Conservation (phyloP, 1,140 invertebrate genomes). For the Zaprionus taronus region DNA sequence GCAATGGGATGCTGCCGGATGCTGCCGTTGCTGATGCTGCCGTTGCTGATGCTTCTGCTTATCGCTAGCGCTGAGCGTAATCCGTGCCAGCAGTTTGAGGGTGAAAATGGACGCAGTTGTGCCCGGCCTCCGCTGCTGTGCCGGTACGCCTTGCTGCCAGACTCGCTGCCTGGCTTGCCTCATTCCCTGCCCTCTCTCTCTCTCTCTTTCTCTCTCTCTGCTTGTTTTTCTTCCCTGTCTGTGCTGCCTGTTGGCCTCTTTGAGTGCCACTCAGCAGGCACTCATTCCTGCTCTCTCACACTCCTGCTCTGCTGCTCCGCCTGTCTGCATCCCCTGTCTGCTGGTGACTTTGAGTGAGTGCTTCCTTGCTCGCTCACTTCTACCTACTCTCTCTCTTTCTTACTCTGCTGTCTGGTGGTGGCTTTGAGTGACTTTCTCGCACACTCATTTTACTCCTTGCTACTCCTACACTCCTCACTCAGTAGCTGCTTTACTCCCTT, state of each 20-base stretch:
- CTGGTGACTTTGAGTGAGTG: slow-evolving; percentile 35
- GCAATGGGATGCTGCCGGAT: slow-evolving; percentile 25
- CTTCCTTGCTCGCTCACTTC: neutral
- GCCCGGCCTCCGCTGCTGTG: too few relatives aligned
- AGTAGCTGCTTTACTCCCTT: neutral
- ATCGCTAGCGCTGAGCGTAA: slow-evolving; percentile 67
- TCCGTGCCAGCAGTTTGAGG: slow-evolving; percentile 54
- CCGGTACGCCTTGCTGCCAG: too few relatives aligned
- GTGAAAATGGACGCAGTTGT: neutral
- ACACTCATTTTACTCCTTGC: slow-evolving; percentile 24
- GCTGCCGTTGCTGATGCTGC: slow-evolving; percentile 29
- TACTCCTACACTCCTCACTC: neutral
- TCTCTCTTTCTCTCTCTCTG: too few relatives aligned
- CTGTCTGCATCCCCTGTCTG: neutral
- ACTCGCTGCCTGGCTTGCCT: too few relatives aligned
- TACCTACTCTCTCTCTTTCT: too few relatives aligned
- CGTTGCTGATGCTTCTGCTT: slow-evolving; percentile 43
- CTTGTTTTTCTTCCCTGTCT: too few relatives aligned
- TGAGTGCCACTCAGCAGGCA: too few relatives aligned
- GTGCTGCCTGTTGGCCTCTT: too few relatives aligned
- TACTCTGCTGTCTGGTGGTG: slow-evolving; percentile 18
- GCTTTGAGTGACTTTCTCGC: slow-evolving; percentile 49
- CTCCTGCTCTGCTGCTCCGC: too few relatives aligned
- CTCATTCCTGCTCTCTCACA: too few relatives aligned
- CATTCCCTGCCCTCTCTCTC: too few relatives aligned